Evolutionary conservation across 1,140 invertebrate species (phyloP), one percentile per base, ranked within the genome.

Genomic region (Trichoplusia ni): DNA sequence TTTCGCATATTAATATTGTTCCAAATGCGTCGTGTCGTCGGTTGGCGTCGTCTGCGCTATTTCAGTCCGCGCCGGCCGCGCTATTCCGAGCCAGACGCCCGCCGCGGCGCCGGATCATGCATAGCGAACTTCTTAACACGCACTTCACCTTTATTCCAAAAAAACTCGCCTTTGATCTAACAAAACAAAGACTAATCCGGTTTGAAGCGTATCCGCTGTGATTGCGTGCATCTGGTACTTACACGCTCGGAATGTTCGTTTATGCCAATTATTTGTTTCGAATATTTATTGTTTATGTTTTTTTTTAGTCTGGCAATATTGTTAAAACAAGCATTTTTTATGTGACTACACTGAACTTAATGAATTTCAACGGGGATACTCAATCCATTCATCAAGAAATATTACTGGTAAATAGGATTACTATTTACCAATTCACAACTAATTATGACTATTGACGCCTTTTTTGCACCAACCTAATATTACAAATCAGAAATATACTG

Each of bases 71-170:
- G 59, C 0, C 46, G 53, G 9, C 40, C 58, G 61, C 37, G 47
- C 73, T 86, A 86, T 83, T 86, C 76, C 69, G 33, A 72, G 64
- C 80, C 84, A 86, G 84, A 84, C 84, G 72, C 40, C 60, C 62
- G 59, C 65, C 38, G 65, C 71, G 74, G 75, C 74, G 77, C 67
- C 70, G 65, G 56, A 54, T 64, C 31, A 42, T 35, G 38, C 71
- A 68, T 73, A 75, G 66, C 69, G 54, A 62, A 74, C 44, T 44
- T 21, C 59, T 33, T 63, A 69, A 69, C 62, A 56, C 51, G 54
- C 69, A 71, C 69, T 76, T 77, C 75, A 79, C 73, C 73, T 82
- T 71, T 71, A 67, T 69, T 64, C 65, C 61, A 73, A 82, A 81
- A 67, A 84, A 78, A 73, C 62, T 62, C 46, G 31, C 67, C 73